Conservation (phyloP, 2,888 invertebrate genomes). For the Sarcophaga carnaria region DNA sequence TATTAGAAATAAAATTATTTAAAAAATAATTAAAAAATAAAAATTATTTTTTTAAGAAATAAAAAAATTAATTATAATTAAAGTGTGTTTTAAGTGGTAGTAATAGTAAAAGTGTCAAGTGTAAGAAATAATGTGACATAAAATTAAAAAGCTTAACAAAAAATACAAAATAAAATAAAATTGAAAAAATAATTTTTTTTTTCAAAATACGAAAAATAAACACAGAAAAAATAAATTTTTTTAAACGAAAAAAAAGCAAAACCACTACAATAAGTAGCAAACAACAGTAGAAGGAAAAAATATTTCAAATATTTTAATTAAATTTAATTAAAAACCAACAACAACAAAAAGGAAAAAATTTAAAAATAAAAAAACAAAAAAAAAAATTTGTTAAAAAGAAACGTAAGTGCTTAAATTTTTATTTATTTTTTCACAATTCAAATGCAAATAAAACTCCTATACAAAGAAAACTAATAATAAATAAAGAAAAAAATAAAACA, state of each 20-base stretch:
- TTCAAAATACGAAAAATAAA: conserved; percentile 44
- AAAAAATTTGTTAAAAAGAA: conserved; percentile 57
- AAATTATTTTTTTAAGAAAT: conserved; percentile 31
- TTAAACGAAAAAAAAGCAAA: conserved; percentile 40
- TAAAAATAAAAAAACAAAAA: conserved; percentile 30
- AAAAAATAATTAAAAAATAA: conserved; percentile 24
- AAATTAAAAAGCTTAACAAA: conserved; percentile 26
- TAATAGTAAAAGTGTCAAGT: conserved; percentile 18
- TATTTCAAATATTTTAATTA: conserved; percentile 54
- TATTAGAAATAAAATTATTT: conserved; percentile 18
- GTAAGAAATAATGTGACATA: conserved; percentile 27
- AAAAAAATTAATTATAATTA: conserved; percentile 18
- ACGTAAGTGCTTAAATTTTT: conserved; percentile 58
- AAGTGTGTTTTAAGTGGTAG: not conserved
- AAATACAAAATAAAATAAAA: conserved; percentile 14
- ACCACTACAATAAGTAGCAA: conserved; percentile 32
- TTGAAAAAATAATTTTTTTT: conserved; percentile 20
- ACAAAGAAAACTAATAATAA: conserved; percentile 2
- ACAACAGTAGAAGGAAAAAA: conserved; percentile 27
- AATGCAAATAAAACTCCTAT: conserved; percentile 11
- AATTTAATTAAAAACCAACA: conserved; percentile 30
- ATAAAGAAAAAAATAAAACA: not conserved
- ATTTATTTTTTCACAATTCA: not conserved
- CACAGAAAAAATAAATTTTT: conserved; percentile 25
- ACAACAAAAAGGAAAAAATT: conserved; percentile 32